Conservation (phyloP, 2,888 invertebrate species). For the Lathronympha strigana region DNA sequence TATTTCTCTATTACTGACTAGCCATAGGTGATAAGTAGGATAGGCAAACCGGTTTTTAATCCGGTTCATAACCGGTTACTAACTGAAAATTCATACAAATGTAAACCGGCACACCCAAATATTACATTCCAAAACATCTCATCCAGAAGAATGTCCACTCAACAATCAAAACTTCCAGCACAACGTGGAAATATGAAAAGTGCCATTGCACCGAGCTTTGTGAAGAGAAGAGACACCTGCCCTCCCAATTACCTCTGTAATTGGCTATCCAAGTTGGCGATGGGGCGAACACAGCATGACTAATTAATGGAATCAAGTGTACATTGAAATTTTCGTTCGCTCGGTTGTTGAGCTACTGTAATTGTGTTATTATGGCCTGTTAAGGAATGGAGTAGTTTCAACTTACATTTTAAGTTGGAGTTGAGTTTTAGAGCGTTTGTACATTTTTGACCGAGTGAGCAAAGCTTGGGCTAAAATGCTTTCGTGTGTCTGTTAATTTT, state of each 20-base stretch:
- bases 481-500: no score
- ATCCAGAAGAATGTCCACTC: conserved; percentile 14
- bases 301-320: conserved; percentile 61
- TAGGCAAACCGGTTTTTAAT: no score
- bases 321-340: conserved; percentile 78
- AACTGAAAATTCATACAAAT: neutral
- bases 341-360: conserved; percentile 41
- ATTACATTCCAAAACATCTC: neutral
- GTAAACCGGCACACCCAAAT: neutral
- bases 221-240: conserved; percentile 75
- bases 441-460: no score
- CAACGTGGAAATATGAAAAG: conserved; percentile 30
- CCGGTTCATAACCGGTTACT: no score
- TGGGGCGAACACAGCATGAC: conserved; percentile 50
- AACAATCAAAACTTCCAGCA: conserved; percentile 24
- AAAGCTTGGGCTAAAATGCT: no score
- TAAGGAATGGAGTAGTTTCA: conserved; percentile 24
- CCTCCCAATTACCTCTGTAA: conserved; percentile 81
- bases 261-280: conserved; percentile 81
- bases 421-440: conserved; percentile 5
- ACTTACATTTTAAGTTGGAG: conserved; percentile 13
- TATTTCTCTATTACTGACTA: no score
- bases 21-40: no score
- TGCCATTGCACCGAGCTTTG: conserved; percentile 52
- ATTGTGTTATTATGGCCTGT: conserved; percentile 39